Percentiles rank a stretch among this genome's conserved stretches.
phyloP scores from a whole-genome alignment of 2,888 invertebrate species.

The Orchesellides sinensis region DNA sequence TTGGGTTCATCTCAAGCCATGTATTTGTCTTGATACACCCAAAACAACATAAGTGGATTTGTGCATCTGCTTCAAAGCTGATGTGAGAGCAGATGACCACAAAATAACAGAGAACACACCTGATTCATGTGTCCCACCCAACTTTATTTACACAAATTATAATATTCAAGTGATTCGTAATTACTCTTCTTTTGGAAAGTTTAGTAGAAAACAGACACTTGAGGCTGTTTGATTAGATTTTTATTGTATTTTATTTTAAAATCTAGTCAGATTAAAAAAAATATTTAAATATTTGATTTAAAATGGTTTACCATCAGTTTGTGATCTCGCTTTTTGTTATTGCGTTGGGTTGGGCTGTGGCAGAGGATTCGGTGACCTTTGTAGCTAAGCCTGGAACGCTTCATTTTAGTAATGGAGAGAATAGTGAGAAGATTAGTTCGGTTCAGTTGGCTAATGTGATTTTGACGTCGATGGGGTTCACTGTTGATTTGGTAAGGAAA shows the following conservation, averaged over 20 bases:
- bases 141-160: conserved; percentile 13
- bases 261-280: conserved; percentile 4
- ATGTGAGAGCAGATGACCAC: background rate
- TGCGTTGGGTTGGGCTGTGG: conserved; percentile 23
- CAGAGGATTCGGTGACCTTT: conserved; percentile 48
- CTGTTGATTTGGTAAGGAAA: conserved; percentile 51
- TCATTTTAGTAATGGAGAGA: conserved; percentile 32
- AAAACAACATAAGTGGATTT: background rate
- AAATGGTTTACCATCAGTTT: conserved; percentile 25
- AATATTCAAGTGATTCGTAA: background rate
- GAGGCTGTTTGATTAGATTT: background rate
- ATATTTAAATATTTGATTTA: background rate
- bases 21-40: background rate
- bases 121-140: conserved; percentile 26
- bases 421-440: conserved; percentile 46
- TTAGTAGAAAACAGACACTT: background rate
- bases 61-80: background rate
- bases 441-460: conserved; percentile 50
- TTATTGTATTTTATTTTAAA: background rate
- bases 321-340: conserved; percentile 31
- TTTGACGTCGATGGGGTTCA: conserved; percentile 56
- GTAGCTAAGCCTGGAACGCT: conserved; percentile 46
- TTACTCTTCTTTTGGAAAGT: background rate
- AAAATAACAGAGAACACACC: background rate
- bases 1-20: too few relatives aligned